These are phyloP conservation scores for Lethocerus indicus DNA, from an alignment of 1,140 invertebrate genomes.

Conservation along the genomic window DNA sequence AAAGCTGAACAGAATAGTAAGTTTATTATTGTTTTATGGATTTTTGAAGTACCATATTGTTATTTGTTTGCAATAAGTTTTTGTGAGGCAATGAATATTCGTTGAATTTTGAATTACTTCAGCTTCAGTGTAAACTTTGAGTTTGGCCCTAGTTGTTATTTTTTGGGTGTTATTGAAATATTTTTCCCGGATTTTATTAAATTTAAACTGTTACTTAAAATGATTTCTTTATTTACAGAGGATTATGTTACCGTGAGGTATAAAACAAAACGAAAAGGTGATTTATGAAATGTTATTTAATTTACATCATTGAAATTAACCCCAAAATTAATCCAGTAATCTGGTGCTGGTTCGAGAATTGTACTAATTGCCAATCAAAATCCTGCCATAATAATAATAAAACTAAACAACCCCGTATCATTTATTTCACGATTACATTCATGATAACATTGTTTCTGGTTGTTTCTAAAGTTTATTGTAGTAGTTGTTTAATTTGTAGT, in stretches of 20 bases:
- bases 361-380: too few relatives aligned
- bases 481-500: too few relatives aligned
- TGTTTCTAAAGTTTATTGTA: too few relatives aligned
- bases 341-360: too few relatives aligned
- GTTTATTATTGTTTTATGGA: conserved; percentile 18
- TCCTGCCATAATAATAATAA: too few relatives aligned
- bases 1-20: conserved; percentile 62
- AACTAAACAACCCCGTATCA: too few relatives aligned
- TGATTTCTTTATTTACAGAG: conserved; percentile 41
- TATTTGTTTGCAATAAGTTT: not conserved
- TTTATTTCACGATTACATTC: too few relatives aligned
- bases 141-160: not conserved
- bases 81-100: not conserved
- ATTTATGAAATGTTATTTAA: conserved; percentile 30
- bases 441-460: too few relatives aligned
- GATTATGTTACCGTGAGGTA: conserved; percentile 79
- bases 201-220: not conserved
- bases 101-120: conserved; percentile 1
- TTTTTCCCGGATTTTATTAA: conserved; percentile 1
- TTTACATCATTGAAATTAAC: too few relatives aligned
- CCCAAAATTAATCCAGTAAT: too few relatives aligned
- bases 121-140: conserved; percentile 1
- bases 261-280: conserved; percentile 59
- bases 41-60: not conserved
- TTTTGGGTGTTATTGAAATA: not conserved